Evolutionary conservation across 2,797 vertebrate species (phyloP).

Genomic region (Triplophysa yarkandensis): DNA sequence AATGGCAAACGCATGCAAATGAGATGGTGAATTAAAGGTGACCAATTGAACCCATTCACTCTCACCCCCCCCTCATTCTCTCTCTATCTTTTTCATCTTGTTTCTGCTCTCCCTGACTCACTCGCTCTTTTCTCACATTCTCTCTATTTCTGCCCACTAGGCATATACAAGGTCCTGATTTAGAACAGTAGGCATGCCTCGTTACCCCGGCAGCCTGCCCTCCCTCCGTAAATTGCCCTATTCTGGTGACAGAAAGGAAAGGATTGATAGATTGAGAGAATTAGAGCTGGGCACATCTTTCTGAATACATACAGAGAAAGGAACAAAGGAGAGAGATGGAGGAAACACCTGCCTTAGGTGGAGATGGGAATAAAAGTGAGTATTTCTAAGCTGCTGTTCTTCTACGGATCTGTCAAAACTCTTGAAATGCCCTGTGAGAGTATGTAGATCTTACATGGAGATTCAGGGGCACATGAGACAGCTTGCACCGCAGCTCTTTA

Average conservation of each 20-base stretch:
- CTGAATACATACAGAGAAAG: constrained; percentile 21
- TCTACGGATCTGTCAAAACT: constrained; percentile 8
- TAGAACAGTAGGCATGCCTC: constrained; percentile 46
- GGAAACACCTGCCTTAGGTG: neutral
- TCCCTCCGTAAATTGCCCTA: constrained; percentile 52
- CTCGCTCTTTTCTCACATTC: neutral
- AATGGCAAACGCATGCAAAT: constrained; percentile 50
- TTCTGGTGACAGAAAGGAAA: constrained; percentile 50
- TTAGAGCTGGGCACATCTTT: constrained; percentile 41
- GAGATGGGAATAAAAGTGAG: neutral
- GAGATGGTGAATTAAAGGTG: constrained; percentile 50
- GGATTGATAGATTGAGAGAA: constrained; percentile 53
- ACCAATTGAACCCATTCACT: constrained; percentile 46
- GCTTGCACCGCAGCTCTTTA: neutral
- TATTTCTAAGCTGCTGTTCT: neutral
- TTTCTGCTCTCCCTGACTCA: constrained; percentile 18
- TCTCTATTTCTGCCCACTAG: constrained; percentile 21
- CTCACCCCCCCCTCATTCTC: constrained; percentile 25
- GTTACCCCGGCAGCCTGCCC: constrained; percentile 42
- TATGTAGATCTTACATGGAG: neutral
- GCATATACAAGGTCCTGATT: constrained; percentile 42
- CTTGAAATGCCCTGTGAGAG: neutral
- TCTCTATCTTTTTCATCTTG: constrained; percentile 20
- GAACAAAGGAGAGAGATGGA: constrained; percentile 15
- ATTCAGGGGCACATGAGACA: constrained; percentile 1